Base-by-base conservation (phyloP, 2,113 vertebrate genomes). In the Otocyon megalotis region DNA sequence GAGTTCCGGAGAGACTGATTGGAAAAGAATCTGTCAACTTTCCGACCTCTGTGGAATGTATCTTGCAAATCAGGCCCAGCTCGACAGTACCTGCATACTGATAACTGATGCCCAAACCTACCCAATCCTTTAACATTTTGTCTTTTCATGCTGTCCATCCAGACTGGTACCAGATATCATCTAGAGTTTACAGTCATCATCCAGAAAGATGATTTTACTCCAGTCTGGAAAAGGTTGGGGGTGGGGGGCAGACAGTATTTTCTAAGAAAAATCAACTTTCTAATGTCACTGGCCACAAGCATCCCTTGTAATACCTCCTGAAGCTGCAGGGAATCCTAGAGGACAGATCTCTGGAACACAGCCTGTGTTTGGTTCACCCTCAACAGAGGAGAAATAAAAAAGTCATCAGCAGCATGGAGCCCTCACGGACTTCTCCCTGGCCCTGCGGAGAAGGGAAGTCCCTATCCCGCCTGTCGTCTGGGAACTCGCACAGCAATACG, bases 261-360 rank as follows among this genome's bases (percentile, higher is more conserved):
- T 37, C 8, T 37, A 69, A 60, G 65, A 88, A 95, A 92, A 79
- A 79, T 8, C 37, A 72, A 5, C 58, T 71, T 91, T 76, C 77
- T 91, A 6, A 22, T 54, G 80, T 43, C 63, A 30, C 2, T n/a
- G 82, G 54, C 60, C n/a, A 80, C 7, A 50, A 58, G 30, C 14
- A 72, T 11, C 19, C 60, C 28, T 80, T 11, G 14, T 32, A 50
- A 53, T 17, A 35, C 56, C 3, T 32, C 54, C 56, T 11, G 8
- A 74, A 90, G 53, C 48, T 48, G 16, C 5, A 1, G 35, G 60
- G 17, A 17, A 37, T 26, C 30, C 30, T 48, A 60, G 76, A 80
- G 19, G 30, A 60, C 35, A 2, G 9, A 69, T 6, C 35, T 56
- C 16, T 32, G 17, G 56, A 3, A 37, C 13, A 35, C 1, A 65